phyloP scores from a whole-genome alignment of 53 echinoderm and acorn worm species.

The Pentamera pediparva region DNA sequence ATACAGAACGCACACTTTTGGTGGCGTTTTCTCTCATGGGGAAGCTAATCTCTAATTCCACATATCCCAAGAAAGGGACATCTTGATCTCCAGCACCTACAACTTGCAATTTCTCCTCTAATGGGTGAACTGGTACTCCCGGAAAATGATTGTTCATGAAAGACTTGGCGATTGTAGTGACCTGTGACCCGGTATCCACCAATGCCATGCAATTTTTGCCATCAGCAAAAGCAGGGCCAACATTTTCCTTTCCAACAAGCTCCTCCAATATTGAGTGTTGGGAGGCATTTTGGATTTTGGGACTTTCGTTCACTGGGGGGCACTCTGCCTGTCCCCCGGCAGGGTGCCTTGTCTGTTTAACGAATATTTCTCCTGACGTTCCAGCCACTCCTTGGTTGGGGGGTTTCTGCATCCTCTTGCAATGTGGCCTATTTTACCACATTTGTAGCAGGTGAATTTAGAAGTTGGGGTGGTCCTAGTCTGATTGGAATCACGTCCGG shows the following conservation, averaged over 20 bases:
- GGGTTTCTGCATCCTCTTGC: conserved; percentile 1
- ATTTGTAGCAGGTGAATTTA: not conserved
- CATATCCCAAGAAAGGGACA: conserved; percentile 9
- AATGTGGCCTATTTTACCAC: not conserved
- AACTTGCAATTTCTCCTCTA: not conserved
- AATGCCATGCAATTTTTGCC: not conserved
- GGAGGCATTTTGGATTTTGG: not conserved
- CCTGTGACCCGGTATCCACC: conserved; percentile 20
- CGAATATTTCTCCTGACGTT: not conserved
- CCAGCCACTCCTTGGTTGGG: not conserved
- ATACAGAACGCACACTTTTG: not conserved
- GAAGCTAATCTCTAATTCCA: not conserved
- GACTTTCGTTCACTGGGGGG: not conserved
- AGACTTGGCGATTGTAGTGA: conserved; percentile 2
- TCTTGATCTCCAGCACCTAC: conserved; percentile 3
- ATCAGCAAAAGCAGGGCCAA: not conserved
- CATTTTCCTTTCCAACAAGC: not conserved
- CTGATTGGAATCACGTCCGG: not conserved
- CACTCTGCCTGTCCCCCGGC: not conserved
- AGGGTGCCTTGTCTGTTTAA: not conserved
- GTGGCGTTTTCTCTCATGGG: not conserved
- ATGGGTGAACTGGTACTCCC: not conserved
- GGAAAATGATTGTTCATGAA: not conserved
- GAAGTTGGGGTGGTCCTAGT: not conserved
- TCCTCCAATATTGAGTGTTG: not conserved